Conservation (phyloP, 1,140 invertebrate genomes). For the Wasmannia auropunctata region DNA sequence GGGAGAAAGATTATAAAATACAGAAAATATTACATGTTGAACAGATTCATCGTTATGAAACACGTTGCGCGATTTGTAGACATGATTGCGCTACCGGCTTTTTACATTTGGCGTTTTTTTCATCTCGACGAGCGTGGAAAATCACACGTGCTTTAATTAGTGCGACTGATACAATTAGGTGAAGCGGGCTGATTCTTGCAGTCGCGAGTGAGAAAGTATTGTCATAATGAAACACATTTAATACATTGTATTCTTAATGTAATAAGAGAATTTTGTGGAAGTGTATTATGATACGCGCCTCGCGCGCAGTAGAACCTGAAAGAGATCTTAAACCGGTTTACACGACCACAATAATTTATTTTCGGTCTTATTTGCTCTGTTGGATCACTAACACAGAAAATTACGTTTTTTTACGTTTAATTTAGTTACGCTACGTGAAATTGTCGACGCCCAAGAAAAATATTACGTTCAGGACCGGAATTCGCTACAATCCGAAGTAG, state of each 20-base stretch:
- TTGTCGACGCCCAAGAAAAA: neutral
- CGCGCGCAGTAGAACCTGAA: neutral
- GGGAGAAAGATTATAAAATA: neutral
- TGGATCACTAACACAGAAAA: neutral
- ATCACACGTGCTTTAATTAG: conserved; percentile 42
- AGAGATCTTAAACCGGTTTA: neutral
- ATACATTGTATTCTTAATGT: conserved; percentile 11
- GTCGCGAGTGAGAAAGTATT: conserved; percentile 11
- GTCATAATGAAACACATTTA: neutral
- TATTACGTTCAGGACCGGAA: neutral
- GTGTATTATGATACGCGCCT: neutral
- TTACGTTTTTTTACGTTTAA: conserved; percentile 4
- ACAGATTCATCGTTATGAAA: conserved; percentile 32
- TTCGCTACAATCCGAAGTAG: neutral
- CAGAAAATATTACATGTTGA: neutral
- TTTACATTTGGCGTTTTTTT: conserved; percentile 19
- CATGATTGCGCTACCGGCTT: conserved; percentile 6
- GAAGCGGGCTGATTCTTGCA: neutral
- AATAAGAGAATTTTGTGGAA: neutral
- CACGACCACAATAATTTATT: neutral
- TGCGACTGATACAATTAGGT: conserved; percentile 19
- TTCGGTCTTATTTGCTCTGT: neutral
- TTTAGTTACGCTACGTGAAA: neutral
- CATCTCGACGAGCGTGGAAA: conserved; percentile 30
- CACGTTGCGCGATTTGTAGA: conserved; percentile 27